Evolutionary conservation across 2,888 invertebrate genomes (phyloP), one percentile per base, ranked within the genome.

Genomic region (Microdon myrmicae): DNA sequence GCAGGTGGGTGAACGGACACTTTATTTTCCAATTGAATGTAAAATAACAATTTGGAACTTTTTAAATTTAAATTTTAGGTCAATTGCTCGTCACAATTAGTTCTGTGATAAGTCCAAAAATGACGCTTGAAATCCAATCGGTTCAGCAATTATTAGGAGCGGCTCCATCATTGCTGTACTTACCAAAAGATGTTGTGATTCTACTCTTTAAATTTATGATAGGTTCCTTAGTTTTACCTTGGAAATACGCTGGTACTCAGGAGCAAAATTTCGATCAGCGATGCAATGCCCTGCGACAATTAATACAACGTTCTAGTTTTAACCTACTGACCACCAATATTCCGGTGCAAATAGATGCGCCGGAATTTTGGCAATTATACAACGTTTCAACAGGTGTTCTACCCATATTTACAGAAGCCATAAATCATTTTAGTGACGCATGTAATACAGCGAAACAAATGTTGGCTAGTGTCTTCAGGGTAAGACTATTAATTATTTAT

Each of bases 71-170:
- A 2, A 6, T 61, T 51, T 6, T 23, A 71, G 73, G 72, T 60
- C 74, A 80, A 72, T 70, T 80, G 67, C 70, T 80, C 53, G 70
- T 80, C 25, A 78, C 75, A 44, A 77, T 80, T 55, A 72, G 79
- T 67, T 75, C 79, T 72, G 76, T 76, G 73, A 76, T 80, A 73
- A 73, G 79, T 60, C 80, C 79, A 61, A 78, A 76, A 70, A 76
- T 73, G 60, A 71, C 79, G 49, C 66, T 80, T 47, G 79, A 79
- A 67, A 74, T 76, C 69, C 73, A 75, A 38, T 72, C 76, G 51
- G 75, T 80, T 25, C 72, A 75, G 28, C 75, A 74, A 56, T 70
- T 80, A 9, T 70, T 80, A 56, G 79, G 79, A 67, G 73, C 74
- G 19, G 78, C 79, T 3, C 68, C 74, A 13, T 72, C 72, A 7